Base-by-base conservation (phyloP, 1,140 invertebrate species). In the Drosophila bifasciata region DNA sequence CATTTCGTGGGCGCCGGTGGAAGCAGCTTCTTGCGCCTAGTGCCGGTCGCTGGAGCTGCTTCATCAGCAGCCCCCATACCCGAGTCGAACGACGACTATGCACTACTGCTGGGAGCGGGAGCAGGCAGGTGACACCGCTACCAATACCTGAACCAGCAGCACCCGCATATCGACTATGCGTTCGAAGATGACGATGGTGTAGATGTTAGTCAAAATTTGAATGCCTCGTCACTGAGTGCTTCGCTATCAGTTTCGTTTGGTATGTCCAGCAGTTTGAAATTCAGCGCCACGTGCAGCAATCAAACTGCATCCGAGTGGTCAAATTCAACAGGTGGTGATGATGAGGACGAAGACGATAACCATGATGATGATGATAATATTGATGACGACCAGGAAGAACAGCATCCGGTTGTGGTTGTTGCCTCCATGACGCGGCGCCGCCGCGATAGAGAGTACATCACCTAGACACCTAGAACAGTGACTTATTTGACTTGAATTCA, bases 91-190 rank as follows among this genome's bases (percentile, higher is more conserved):
- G 89, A 91, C 62, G 89, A 91, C 46, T 91, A 91, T 69, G 81
- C 86, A 21, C 74, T 89, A 17, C 64, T 91, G 28, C 55, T 91
- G 50, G 89, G 89, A n/a, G 64, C 52, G 19, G 81, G 81, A 44
- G 62, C 71, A 57, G 76, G 79, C 45, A 91, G 89, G 90, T 91
- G 89, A 91, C 89, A 91, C 60, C 89, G 79, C 44, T 84, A 89
- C 56, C 72, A 83, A 19, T 61, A 76, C 19, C 74, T 75, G 19
- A 64, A 72, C 1, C 78, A 74, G 15, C 58, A 73, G 15, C 58
- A 73, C 46, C 67, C 55, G 48, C 76, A 79, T 32, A 70, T 71
- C 19, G 75, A 76, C 43, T 72, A 84, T 48, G 72, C 56, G 21
- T 45, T 75, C 41, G 83, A 83, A 19, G 79, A 83, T 50, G 83